Conservation (phyloP, 2,113 vertebrate genomes). For the Monarcha castaneiventris region DNA sequence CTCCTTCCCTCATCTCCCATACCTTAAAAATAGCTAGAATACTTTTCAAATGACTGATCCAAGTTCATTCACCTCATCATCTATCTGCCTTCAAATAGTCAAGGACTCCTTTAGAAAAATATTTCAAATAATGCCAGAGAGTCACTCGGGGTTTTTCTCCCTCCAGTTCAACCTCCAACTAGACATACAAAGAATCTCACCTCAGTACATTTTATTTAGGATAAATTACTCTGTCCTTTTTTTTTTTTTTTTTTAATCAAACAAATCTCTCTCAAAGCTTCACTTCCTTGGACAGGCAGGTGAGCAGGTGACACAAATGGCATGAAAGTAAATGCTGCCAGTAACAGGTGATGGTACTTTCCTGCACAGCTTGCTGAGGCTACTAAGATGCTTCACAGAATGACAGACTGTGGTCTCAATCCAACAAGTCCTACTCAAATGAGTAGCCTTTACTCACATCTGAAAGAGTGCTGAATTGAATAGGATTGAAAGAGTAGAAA, state of each 20-base stretch:
- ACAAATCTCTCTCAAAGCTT: background rate
- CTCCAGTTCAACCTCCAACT: background rate
- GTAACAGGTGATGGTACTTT: background rate
- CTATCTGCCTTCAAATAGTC: background rate
- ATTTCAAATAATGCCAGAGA: background rate
- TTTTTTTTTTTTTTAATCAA: background rate
- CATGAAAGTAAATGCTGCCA: background rate
- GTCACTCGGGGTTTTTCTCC: fast-evolving
- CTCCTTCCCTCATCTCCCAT: background rate
- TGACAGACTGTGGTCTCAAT: background rate
- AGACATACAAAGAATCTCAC: background rate
- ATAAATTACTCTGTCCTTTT: background rate
- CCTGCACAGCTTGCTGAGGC: background rate
- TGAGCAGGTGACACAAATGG: background rate
- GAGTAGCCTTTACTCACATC: background rate
- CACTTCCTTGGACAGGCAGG: background rate
- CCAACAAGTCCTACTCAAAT: background rate
- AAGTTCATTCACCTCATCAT: background rate
- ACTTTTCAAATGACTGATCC: background rate
- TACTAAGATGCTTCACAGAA: background rate
- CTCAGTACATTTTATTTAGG: background rate
- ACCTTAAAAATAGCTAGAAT: background rate
- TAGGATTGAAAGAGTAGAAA: background rate
- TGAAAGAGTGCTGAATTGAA: background rate
- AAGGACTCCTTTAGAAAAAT: background rate